Percentiles rank a stretch among this genome's conserved stretches.
These are phyloP conservation scores for Chionis minor DNA, from an alignment of 2,113 vertebrate species.

Conservation along the genomic window DNA sequence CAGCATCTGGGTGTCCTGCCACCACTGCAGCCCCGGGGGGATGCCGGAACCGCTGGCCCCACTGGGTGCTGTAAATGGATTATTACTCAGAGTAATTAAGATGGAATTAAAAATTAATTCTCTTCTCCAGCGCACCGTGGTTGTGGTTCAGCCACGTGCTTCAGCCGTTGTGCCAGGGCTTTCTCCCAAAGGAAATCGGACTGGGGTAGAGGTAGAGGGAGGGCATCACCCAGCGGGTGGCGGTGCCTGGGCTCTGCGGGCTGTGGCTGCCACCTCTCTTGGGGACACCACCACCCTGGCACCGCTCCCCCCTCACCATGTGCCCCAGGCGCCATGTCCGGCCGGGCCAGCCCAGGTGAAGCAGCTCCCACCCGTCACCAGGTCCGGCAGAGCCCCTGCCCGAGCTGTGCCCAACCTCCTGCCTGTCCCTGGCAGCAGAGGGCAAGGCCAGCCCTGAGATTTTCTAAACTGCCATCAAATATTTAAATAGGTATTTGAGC, in stretches of 20 bases:
- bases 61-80: conserved; percentile 54
- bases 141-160: conserved; percentile 68
- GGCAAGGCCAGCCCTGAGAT: neutral
- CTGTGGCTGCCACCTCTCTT: neutral
- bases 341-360: neutral
- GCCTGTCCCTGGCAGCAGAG: rapidly evolving
- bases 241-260: rapidly evolving
- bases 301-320: neutral
- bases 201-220: neutral
- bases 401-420: rapidly evolving
- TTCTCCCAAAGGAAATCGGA: conserved; percentile 43
- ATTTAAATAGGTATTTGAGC: conserved; percentile 59
- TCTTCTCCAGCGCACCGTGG: conserved; percentile 51
- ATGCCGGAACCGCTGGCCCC: neutral
- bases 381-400: neutral
- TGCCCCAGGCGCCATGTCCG: rapidly evolving
- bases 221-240: neutral
- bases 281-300: rapidly evolving
- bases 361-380: neutral
- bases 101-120: conserved; percentile 84
- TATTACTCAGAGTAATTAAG: conserved; percentile 79
- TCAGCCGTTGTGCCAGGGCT: conserved; percentile 47
- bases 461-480: conserved; percentile 60
- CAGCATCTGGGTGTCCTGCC: neutral
- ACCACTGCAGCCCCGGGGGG: neutral